Percentiles rank a stretch among this genome's conserved stretches.
Evolutionary conservation across 2,797 vertebrate genomes (phyloP).

Genomic region (Enoplosus armatus): DNA sequence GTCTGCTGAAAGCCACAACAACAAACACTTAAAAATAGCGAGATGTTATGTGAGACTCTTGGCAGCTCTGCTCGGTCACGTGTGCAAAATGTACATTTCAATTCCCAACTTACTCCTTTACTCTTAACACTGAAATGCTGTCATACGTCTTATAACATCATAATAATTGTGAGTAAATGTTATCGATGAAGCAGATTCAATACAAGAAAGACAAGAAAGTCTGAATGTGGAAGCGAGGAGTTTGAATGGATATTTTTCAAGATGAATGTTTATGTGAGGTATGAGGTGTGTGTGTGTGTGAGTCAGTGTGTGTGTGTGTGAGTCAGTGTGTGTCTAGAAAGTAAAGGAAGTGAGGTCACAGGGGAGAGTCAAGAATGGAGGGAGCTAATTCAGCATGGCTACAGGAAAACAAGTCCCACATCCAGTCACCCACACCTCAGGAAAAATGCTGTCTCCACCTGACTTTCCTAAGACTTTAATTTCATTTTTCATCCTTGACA

Average conservation of each 20-base stretch:
- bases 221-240: background rate
- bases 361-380: conserved; percentile 59
- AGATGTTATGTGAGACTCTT: conserved; percentile 29
- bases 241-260: background rate
- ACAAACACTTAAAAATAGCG: conserved; percentile 67
- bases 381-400: conserved; percentile 73
- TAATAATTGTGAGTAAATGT: background rate
- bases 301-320: conserved; percentile 24
- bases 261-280: conserved; percentile 6
- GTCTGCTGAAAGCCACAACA: conserved; percentile 46
- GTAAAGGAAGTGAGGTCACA: conserved; percentile 59
- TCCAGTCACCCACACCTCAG: conserved; percentile 27
- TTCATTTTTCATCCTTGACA: conserved; percentile 40
- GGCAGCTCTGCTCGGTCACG: conserved; percentile 13
- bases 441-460: conserved; percentile 13
- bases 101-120: background rate
- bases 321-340: conserved; percentile 39
- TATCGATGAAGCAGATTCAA: background rate
- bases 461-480: conserved; percentile 29
- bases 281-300: conserved; percentile 9
- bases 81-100: background rate
- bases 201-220: background rate
- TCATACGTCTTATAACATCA: background rate
- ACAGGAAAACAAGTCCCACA: conserved; percentile 57
- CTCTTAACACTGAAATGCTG: background rate